Base-by-base conservation (phyloP, 1,140 invertebrate species). In the Armadillidium nasatum region DNA sequence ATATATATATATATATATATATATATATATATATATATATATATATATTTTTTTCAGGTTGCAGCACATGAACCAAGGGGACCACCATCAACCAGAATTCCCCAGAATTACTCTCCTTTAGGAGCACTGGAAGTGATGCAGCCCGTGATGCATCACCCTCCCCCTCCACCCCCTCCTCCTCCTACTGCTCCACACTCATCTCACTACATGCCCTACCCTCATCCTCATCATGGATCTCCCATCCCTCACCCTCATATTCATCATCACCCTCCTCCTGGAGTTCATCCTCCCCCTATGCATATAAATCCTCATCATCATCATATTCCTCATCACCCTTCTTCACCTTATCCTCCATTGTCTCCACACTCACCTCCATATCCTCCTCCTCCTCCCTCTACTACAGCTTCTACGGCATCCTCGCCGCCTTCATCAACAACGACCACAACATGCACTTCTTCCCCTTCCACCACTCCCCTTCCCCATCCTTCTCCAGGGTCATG, bases 111-210 rank as follows among this genome's bases (percentile, higher is more conserved):
- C 83, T 93, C 92, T 46, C 92, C 92, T 15, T 87, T 94, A 50
- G 90, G 91, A 71, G 92, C 93, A n/a, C 85, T 94, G 75, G 93
- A 92, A 50, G 93, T 90, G 79, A 94, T 94, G 93, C 89, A 93
- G 85, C 92, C 92, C 43, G 74, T 78, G 10, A 75, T 81, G 75
- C 75, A 76, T 73, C 44, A 72, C 71, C 60, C 75, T 23, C 4
- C 79, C 60, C 15, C 75, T 72, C n/a, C n/a, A 60, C 60, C 75
- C 22, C 4, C n/a, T 75, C 33, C 4, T 73, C n/a, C 10, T 73
- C n/a, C 11, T 44, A n/a, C 45, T 74, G 33, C 54, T 69, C 21
- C n/a, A 74, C 66, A 22, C 33, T 71, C 74, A 10, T 72, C 72
- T 10, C 75, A 23, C 10, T 75, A 70, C n/a, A 72, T 50, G 22